phyloP scores from a whole-genome alignment of 2,113 vertebrate genomes.

The Bagarius yarrelli region DNA sequence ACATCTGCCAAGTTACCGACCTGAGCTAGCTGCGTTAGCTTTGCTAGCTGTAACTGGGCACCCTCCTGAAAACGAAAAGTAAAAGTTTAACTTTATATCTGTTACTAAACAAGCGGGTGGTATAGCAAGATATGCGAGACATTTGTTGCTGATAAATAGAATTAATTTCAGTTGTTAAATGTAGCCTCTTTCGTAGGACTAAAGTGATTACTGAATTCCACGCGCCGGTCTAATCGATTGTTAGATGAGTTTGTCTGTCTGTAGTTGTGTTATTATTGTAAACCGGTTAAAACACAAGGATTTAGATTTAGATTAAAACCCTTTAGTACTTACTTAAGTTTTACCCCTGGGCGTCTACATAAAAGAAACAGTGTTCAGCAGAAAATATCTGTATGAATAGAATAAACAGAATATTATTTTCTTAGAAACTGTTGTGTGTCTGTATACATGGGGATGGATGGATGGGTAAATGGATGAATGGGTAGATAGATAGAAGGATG shows the following conservation, averaged over 20 bases:
- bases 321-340: too few species aligned
- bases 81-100: constrained; percentile 5
- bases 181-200: not conserved
- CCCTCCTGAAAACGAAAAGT: constrained; percentile 22
- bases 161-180: not conserved
- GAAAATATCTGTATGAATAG: not conserved
- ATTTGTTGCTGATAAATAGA: not conserved
- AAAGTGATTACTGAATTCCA: not conserved
- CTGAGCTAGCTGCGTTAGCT: constrained; percentile 37
- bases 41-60: constrained; percentile 12
- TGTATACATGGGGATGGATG: not conserved
- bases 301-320: too few species aligned
- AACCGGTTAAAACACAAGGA: not conserved
- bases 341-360: too few species aligned
- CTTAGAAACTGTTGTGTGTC: not conserved
- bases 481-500: too few species aligned
- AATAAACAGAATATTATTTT: not conserved
- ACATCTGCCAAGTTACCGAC: constrained; percentile 14
- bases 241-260: not conserved
- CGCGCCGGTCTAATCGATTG: not conserved
- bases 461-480: too few species aligned
- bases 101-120: not conserved
- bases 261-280: not conserved
- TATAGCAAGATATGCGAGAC: not conserved
- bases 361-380: not conserved